A percentile compares a stretch with the other conserved stretches of the same genome.
These are phyloP conservation scores for Pediacus dermestoides DNA, from an alignment of 2,888 invertebrate species.

Conservation along the genomic window DNA sequence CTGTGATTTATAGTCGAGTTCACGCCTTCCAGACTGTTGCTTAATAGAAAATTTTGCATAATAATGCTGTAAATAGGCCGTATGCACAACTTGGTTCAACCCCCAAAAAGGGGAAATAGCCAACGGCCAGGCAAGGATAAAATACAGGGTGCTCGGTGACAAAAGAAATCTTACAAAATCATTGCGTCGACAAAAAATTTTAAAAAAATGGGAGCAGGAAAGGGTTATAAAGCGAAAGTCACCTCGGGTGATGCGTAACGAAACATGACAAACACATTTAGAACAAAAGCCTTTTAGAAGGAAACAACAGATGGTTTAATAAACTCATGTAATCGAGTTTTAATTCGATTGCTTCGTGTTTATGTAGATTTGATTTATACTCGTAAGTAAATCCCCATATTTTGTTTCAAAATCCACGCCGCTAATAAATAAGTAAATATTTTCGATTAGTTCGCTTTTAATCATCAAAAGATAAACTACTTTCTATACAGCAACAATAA, in stretches of 20 bases:
- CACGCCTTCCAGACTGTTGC: background rate
- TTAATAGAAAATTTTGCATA: slow-evolving; percentile 2
- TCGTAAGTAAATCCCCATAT: too few species aligned
- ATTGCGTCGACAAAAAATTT: background rate
- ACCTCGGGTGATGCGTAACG: background rate
- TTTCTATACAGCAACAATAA: too few species aligned
- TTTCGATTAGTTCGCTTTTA: too few species aligned
- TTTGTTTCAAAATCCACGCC: too few species aligned
- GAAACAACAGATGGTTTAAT: slow-evolving; percentile 2
- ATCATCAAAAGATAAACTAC: too few species aligned
- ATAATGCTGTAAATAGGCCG: background rate
- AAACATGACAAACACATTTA: slow-evolving; percentile 3
- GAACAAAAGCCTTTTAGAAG: slow-evolving; percentile 1
- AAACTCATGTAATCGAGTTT: too few species aligned
- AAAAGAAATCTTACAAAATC: slow-evolving; percentile 5
- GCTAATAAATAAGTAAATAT: too few species aligned
- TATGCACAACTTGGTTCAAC: too few species aligned
- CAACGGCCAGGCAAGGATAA: slow-evolving; percentile 1
- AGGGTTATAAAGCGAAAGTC: slow-evolving; percentile 5
- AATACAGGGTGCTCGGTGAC: too few species aligned
- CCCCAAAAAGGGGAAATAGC: slow-evolving; percentile 5
- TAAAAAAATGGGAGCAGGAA: slow-evolving; percentile 1
- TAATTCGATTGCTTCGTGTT: too few species aligned
- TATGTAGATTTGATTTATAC: too few species aligned
- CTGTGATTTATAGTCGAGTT: slow-evolving; percentile 2